Percentiles rank a stretch among this genome's conserved stretches.
Conservation (phyloP, 1,140 invertebrate genomes). For the Cherax quadricarinatus region DNA sequence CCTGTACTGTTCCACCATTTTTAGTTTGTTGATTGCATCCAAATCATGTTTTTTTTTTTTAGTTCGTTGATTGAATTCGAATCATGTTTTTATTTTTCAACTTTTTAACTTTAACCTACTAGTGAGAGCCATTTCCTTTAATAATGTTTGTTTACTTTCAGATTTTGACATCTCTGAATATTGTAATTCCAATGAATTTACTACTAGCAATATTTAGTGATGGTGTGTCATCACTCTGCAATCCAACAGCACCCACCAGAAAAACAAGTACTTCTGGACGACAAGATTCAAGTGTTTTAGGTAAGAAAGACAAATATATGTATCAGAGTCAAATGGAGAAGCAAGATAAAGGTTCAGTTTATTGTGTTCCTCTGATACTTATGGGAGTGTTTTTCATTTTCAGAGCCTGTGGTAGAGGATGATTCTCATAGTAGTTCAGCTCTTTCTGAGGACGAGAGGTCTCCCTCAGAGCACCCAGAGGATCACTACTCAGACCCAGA, state of each 20-base stretch:
- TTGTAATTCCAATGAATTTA: constrained; percentile 89
- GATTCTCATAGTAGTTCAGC: constrained; percentile 60
- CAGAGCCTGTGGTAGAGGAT: constrained; percentile 69
- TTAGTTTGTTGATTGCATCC: no score
- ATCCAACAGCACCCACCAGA: constrained; percentile 18
- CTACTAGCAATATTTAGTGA: constrained; percentile 93
- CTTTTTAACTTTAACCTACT: no score
- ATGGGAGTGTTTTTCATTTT: background rate
- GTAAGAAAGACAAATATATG: constrained; percentile 26
- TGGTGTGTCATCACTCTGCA: constrained; percentile 80
- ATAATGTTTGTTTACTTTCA: constrained; percentile 76
- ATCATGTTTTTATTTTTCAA: no score
- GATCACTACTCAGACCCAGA: constrained; percentile 75
- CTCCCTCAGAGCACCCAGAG: constrained; percentile 74
- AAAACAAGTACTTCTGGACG: constrained; percentile 45
- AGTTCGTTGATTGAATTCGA: no score
- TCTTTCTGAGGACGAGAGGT: constrained; percentile 72
- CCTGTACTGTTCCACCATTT: no score
- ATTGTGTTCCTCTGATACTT: background rate
- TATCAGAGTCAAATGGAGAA: background rate
- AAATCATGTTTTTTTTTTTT: no score
- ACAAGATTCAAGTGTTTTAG: constrained; percentile 40
- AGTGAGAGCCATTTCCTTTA: background rate
- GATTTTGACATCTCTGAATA: constrained; percentile 91
- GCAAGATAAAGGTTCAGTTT: no score